phyloP scores from a whole-genome alignment of 2,888 invertebrate species.

The Gnatocerus cornutus region DNA sequence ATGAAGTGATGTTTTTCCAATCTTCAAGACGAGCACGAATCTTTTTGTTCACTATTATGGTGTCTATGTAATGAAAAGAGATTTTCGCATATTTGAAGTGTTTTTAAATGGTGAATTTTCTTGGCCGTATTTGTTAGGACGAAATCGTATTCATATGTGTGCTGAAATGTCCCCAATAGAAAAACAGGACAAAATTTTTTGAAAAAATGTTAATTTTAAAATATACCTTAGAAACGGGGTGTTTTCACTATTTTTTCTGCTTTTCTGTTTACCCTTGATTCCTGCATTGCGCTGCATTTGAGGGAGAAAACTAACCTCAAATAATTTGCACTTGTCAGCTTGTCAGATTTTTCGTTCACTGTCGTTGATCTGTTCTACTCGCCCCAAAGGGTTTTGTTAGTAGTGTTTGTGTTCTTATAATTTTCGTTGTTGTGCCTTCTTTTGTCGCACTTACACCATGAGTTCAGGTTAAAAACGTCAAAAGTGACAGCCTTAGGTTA shows the following conservation, averaged over 20 bases:
- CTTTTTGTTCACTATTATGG: conserved; percentile 15
- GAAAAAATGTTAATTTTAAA: conserved; percentile 29
- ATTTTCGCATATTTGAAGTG: conserved; percentile 25
- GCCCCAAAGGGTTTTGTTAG: too few relatives aligned
- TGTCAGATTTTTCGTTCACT: too few relatives aligned
- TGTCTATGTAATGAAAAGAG: conserved; percentile 23
- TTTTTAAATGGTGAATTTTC: conserved; percentile 31
- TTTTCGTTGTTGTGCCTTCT: too few relatives aligned
- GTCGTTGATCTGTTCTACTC: too few relatives aligned
- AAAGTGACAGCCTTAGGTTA: too few relatives aligned
- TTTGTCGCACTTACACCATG: too few relatives aligned
- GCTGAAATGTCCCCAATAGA: conserved; percentile 29
- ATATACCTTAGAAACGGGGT: conserved; percentile 24
- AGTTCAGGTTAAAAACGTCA: too few relatives aligned
- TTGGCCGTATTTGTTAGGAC: conserved; percentile 31
- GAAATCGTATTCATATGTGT: conserved; percentile 37
- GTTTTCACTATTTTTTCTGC: conserved; percentile 14
- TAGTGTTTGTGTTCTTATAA: too few relatives aligned
- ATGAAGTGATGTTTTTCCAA: too few relatives aligned
- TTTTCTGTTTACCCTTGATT: conserved; percentile 16
- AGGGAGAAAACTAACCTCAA: too few relatives aligned
- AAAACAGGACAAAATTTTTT: conserved; percentile 18
- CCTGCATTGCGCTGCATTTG: too few relatives aligned
- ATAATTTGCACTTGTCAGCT: too few relatives aligned
- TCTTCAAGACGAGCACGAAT: conserved; percentile 9